Evolutionary conservation across 2,888 invertebrate species (phyloP).

Genomic region (Periphyllus acericola): DNA sequence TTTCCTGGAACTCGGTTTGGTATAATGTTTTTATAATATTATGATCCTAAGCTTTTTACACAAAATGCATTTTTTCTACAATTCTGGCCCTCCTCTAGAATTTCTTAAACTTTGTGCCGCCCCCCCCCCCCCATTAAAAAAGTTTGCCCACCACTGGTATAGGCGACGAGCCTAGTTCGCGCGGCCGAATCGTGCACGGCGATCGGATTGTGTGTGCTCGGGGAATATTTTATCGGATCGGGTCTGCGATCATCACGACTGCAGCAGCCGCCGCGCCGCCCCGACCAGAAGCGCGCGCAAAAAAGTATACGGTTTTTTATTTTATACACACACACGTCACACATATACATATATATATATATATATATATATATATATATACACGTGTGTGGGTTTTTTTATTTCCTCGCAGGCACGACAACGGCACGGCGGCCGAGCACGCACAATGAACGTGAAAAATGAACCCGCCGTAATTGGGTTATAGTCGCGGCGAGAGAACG

Average conservation of each 20-base stretch:
- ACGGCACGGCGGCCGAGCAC: conserved; percentile 27
- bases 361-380: background rate
- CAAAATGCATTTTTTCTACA: too few relatives aligned
- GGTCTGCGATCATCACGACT: conserved; percentile 54
- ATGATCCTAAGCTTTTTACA: too few relatives aligned
- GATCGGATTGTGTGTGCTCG: background rate
- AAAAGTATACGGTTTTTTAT: background rate
- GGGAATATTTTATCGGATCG: conserved; percentile 30
- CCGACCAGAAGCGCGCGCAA: background rate
- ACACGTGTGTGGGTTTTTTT: background rate
- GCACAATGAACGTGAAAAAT: conserved; percentile 48
- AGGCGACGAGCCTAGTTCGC: background rate
- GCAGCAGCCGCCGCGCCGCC: background rate
- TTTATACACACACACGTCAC: too few relatives aligned
- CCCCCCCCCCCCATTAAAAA: too few relatives aligned
- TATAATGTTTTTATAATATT: too few relatives aligned
- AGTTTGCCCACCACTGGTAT: too few relatives aligned
- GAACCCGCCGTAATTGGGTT: conserved; percentile 36
- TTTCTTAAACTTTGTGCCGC: too few relatives aligned
- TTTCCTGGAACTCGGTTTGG: too few relatives aligned
- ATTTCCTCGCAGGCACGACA: conserved; percentile 17
- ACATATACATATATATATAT: background rate
- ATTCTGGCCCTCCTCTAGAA: too few relatives aligned
- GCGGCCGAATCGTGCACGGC: conserved; percentile 17
- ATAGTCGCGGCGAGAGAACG: conserved; percentile 33